Evolutionary conservation across 2,113 vertebrate species (phyloP), one percentile per base, ranked within the genome.

Genomic region (Terrapene triunguis): DNA sequence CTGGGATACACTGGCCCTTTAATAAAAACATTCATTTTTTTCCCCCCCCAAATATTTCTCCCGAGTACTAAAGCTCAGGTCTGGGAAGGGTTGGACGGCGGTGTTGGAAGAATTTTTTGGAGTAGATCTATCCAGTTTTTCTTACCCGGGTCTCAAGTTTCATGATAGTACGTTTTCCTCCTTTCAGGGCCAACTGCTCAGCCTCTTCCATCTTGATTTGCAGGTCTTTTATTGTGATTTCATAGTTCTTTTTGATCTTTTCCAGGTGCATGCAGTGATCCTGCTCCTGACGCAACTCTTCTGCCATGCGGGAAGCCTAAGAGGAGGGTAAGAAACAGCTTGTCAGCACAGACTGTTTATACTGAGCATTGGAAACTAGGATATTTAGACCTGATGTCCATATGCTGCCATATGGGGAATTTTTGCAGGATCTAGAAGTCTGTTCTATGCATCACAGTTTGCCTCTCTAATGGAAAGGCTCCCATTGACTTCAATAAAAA

Each of bases 171-270:
- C 94, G 92, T 85, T 98, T 97, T 1, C 95, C 95, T 53, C 95
- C 98, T 96, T 98, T 98, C 55, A 98, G 86, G 38, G 96, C 97
- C 95, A 98, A 95, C 94, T 98, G 95, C 96, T 99, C 98, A 5
- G 98, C 98, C 88, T 98, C 97, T 93, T 99, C 98, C 93, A 97
- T 94, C 96, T 98, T 98, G 87, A 98, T 92, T 74, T 98, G 97
- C 80, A 98, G 92, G 42, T 98, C 98, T 97, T 98, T 98, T 88
- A 98, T 97, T 89, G 94, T 98, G 95, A 96, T 96, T 97, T 99
- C 98, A 3, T 98, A 97, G 96, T 98, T 98, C 92, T 98, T 98
- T 97, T 99, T 99, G 51, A 98, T 97, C 91, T 98, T 99, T 97
- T 99, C 98, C 95, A 99, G 98, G 96, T 99, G 98, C 82, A 95